Conservation (phyloP, 2,888 invertebrate species). For the Melipona beecheii region DNA sequence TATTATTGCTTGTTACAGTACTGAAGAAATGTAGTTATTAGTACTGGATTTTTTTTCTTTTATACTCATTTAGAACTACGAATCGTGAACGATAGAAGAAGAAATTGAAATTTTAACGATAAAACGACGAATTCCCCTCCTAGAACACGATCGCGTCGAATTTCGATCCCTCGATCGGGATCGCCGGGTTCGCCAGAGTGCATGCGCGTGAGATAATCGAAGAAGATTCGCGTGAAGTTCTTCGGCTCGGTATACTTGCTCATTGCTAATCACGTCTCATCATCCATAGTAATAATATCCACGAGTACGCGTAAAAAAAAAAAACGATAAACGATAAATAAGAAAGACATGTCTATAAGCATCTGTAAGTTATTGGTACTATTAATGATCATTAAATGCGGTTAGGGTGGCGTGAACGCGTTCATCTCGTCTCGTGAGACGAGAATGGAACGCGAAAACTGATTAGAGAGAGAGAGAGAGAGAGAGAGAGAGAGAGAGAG, state of each 20-base stretch:
- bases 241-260: conserved; percentile 65
- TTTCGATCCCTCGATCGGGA: conserved; percentile 30
- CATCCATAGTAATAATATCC: conserved; percentile 68
- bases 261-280: conserved; percentile 69
- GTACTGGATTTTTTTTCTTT: too few species aligned
- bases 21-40: too few species aligned
- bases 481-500: background rate
- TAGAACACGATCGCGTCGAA: background rate
- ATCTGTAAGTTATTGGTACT: conserved; percentile 68
- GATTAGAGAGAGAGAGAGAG: background rate
- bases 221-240: conserved; percentile 45
- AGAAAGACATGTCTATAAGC: conserved; percentile 62
- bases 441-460: background rate
- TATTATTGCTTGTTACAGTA: too few species aligned
- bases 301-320: conserved; percentile 12
- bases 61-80: too few species aligned
- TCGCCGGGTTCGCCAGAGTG: conserved; percentile 4
- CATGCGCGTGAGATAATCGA: conserved; percentile 34
- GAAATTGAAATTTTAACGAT: too few species aligned
- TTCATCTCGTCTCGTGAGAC: conserved; percentile 1
- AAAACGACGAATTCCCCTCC: background rate
- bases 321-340: conserved; percentile 54
- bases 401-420: conserved; percentile 39
- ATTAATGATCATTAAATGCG: conserved; percentile 66
- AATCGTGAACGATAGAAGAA: too few species aligned